Evolutionary conservation across 2,888 invertebrate species (phyloP), one percentile per base, ranked within the genome.

Genomic region (Leucania comma): DNA sequence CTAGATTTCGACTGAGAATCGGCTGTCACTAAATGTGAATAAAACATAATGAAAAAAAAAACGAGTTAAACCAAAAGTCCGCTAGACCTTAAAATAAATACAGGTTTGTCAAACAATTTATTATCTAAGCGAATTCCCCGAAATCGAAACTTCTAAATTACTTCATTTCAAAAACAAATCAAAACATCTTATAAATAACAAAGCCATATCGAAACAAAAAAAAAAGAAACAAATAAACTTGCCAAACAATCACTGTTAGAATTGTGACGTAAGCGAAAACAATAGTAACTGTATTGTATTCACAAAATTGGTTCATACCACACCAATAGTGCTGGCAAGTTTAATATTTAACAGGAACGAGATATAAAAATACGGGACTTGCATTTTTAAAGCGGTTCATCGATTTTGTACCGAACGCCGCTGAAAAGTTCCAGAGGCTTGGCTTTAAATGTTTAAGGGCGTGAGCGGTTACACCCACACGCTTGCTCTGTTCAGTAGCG

Each of bases 321-420:
- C 62, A 60, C 64, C 46, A 22, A 65, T 76, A 81, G 78, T 64
- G 61, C 58, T 76, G 62, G 26, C 61, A 32, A 53, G 35, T 50
- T 71, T 57, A 65, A 60, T 82, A 82, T 71, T 68, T 69, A 75
- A 72, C 70, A 32, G 50, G 1, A 50, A 26, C 51, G 68, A 63
- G 56, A 54, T 62, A 68, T 64, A 78, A 76, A 75, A 77, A 83
- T 76, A 76, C 78, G 78, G 72, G 71, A 68, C 68, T 63, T 83
- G 78, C 85, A 85, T 83, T 78, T 84, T 78, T 85, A 85, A 85
- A 69, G 68, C 74, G 63, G 5, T 60, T 54, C 64, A 85, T 84
- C 86, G 81, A 85, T 78, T 74, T 50, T 20, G 32, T 46, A 38
- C 63, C 66, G 64, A 67, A 66, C 70, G 24, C 54, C 50, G 66